phyloP scores from a whole-genome alignment of 2,888 invertebrate genomes.

The Galeopsomyia nigrocyanea region DNA sequence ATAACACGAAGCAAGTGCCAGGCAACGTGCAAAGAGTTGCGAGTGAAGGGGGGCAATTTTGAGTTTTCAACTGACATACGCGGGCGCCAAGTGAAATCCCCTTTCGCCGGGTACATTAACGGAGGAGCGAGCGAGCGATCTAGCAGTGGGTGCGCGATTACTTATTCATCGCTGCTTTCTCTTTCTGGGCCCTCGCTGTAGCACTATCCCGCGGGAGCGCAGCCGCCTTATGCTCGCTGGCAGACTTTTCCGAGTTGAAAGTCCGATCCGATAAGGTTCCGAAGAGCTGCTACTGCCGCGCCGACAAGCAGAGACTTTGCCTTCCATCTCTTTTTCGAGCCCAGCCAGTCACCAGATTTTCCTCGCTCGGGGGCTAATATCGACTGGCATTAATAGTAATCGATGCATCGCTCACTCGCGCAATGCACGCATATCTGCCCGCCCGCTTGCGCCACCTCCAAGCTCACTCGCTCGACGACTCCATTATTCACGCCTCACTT shows the following conservation, averaged over 20 bases:
- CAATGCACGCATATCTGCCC: too few relatives aligned
- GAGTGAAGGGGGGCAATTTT: too few relatives aligned
- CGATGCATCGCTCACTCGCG: neutral
- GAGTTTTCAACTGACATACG: too few relatives aligned
- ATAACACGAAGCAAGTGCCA: too few relatives aligned
- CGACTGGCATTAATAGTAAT: conserved; percentile 21
- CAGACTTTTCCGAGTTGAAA: conserved; percentile 52
- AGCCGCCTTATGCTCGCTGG: conserved; percentile 9
- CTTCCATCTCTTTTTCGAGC: neutral
- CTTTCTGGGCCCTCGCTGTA: neutral
- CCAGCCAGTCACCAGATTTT: conserved; percentile 4
- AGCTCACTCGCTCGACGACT: too few relatives aligned
- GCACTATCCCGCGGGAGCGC: conserved; percentile 2
- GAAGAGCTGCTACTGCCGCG: too few relatives aligned
- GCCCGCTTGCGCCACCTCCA: too few relatives aligned
- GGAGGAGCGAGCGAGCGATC: conserved; percentile 24
- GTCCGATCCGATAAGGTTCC: conserved; percentile 59
- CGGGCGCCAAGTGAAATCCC: neutral
- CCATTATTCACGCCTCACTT: too few relatives aligned
- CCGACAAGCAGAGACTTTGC: conserved; percentile 22
- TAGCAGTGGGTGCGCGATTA: conserved; percentile 26
- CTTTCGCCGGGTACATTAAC: conserved; percentile 21
- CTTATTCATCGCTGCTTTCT: conserved; percentile 39
- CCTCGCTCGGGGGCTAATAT: conserved; percentile 14
- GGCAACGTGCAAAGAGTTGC: too few relatives aligned